Evolutionary conservation across 2,888 invertebrate genomes (phyloP), one percentile per base, ranked within the genome.

Genomic region (Dolichomitus sp.): DNA sequence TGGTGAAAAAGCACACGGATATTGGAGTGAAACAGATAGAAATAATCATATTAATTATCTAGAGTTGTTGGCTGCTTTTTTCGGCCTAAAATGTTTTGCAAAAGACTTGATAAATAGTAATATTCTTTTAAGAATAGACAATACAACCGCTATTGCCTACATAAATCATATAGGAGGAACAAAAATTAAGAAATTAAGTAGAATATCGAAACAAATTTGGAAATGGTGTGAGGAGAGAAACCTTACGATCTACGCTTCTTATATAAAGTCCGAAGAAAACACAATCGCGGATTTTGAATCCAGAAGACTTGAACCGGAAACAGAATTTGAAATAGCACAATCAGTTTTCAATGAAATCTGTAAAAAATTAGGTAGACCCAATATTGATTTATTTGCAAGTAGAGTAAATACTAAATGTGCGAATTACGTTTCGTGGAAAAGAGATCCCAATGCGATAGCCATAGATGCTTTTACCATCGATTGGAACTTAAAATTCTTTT

Each of bases 101-200:
- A 63, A 17, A 14, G 23, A 76, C 27, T 50, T 68, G 1, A n/a
- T n/a, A n/a, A 23, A 75, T 30, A 80, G 83, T 45, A 37, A 80
- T 11, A 73, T 84, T 33, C 42, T 82, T 2, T 37, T 80, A 19
- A 54, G 82, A 14, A 69, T 84, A 14, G 78, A 80, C 42, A 83
- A 85, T 30, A 83, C 85, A 0, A 79, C 81, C 1, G 83, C 83
- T 12, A 79, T 85, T 23, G 57, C 83, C 1, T 81, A 83, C 61
- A 75, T 83, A 9, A 85, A 83, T 66, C 75, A 63, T 19, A 85
- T 83, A 76, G 76, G 83, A 4, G 73, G 79, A 48, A 81, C 65
- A 48, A 72, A 77, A 48, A 69, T 50, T 42, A 2, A 50, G 12
- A 74, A 50, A 0, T 68, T 83, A 27, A 83, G 66, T 66, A 52